A percentile compares a stretch with the other conserved stretches of the same genome.
phyloP scores from a whole-genome alignment of 2,113 vertebrate genomes.

The Pteruthius melanotis region DNA sequence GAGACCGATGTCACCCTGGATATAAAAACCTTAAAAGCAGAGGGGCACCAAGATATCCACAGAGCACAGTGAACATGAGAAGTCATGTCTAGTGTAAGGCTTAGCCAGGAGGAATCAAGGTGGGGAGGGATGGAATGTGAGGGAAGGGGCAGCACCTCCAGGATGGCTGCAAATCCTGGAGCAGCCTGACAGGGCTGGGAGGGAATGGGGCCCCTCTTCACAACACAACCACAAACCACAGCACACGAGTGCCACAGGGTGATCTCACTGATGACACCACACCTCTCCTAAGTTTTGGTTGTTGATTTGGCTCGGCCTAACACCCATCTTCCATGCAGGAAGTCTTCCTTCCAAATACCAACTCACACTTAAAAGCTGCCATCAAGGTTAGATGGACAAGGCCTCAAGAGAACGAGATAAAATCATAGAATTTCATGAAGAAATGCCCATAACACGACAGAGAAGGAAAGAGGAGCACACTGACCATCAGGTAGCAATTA shows the following conservation, averaged over 20 bases:
- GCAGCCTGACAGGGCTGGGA: not conserved
- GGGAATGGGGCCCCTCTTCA: not conserved
- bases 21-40: not conserved
- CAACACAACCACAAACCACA: not conserved
- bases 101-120: not conserved
- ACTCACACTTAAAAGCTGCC: not conserved
- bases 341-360: not conserved
- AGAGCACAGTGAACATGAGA: not conserved
- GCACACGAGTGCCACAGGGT: accelerated
- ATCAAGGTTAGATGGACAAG: not conserved
- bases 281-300: too few species aligned
- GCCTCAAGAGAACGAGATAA: too few species aligned
- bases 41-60: not conserved
- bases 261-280: not conserved
- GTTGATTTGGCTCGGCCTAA: too few species aligned
- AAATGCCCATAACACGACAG: not conserved
- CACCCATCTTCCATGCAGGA: too few species aligned
- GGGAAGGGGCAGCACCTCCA: not conserved
- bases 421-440: not conserved
- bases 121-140: not conserved
- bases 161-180: not conserved
- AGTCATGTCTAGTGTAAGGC: not conserved
- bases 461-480: accelerated
- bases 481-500: not conserved
- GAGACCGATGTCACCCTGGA: too few species aligned